Evolutionary conservation across 2,113 vertebrate genomes (phyloP), one percentile per base, ranked within the genome.

Genomic region (Scytalopus superciliaris): DNA sequence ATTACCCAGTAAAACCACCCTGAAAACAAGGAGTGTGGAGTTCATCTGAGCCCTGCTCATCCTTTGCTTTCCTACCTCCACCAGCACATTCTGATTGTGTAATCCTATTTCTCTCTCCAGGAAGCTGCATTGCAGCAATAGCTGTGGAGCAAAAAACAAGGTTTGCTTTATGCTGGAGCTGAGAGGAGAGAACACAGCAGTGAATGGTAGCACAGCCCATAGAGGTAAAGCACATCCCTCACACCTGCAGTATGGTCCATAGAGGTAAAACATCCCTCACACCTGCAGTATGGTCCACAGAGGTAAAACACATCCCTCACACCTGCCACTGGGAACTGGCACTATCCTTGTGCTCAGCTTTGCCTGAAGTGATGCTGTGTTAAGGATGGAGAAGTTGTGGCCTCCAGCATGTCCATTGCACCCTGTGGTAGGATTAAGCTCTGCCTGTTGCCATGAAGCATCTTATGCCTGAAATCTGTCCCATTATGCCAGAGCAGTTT

Each of bases 51-150:
- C 66, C 72, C 70, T 78, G 37, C 77, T 76, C 75, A 90, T 67
- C 72, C 94, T 90, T 85, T 92, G 78, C 83, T 63, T 35, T 85
- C 67, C 85, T 79, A 69, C 81, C 81, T 92, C 84, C 74, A 91
- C 31, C 44, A 68, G 88, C 88, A 89, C 64, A 12, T 67, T 86
- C 72, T 40, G 81, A 84, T 82, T 94, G 91, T 91, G 53, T 76
- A 93, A 96, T 79, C 87, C 70, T 73, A 21, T 22, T 76, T 87
- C 81, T 62, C 94, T 87, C 93, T 45, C 69, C 70, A 67, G 59
- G 84, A 85, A 93, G 78, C 94, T 96, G 94, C 94, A 96, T 80
- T 97, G 96, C 96, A 96, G 93, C 67, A 95, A 57, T 31, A 95
- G 72, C 63, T 45, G 53, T 53, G 70, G 89, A 95, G 50, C 45